Evolutionary conservation across 1,140 invertebrate species (phyloP), one percentile per base, ranked within the genome.

Genomic region (Lepeophtheirus salmonis): DNA sequence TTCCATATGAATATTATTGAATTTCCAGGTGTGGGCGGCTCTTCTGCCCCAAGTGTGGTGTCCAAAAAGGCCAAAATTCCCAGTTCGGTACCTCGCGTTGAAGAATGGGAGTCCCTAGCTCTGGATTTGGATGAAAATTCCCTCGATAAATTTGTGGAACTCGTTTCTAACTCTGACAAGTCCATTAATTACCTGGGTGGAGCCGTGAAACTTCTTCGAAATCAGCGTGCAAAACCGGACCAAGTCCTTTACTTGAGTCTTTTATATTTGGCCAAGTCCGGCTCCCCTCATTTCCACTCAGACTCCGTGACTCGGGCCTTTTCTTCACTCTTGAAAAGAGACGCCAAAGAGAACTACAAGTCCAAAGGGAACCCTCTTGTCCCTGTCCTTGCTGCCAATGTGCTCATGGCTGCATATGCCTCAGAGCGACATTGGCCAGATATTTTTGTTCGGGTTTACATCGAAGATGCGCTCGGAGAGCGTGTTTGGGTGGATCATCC

Each of bases 391-490:
- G 83, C 84, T 26, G 83, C 86, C 58, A 92, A 89, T 74, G 75
- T 95, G 63, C 72, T 97, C 16, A 79, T 85, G 69, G 76, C 80
- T 63, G 85, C 83, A 13, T 90, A 83, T 72, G 74, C 79, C 49
- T 87, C 77, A 54, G 75, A 77, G 64, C 65, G 64, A 20, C 70
- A 70, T 41, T 78, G 76, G 77, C 76, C 75, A 23, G 74, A 76
- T 65, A 66, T 69, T 51, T 77, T 77, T 72, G 70, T 78, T 3
- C 66, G 89, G 80, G 76, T 89, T 0, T 97, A 89, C 69, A 80
- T 96, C 59, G 91, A 97, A 68, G 92, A 97, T 75, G 86, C 89
- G 2, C 70, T 91, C 0, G 86, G 86, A 54, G 91, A 97, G 66
- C 73, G 90, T 55, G 76, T 85, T 57, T 97, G 91, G 89, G 85